Evolutionary conservation across 2,888 invertebrate genomes (phyloP), one percentile per base, ranked within the genome.

Genomic region (Polyploca ridens): DNA sequence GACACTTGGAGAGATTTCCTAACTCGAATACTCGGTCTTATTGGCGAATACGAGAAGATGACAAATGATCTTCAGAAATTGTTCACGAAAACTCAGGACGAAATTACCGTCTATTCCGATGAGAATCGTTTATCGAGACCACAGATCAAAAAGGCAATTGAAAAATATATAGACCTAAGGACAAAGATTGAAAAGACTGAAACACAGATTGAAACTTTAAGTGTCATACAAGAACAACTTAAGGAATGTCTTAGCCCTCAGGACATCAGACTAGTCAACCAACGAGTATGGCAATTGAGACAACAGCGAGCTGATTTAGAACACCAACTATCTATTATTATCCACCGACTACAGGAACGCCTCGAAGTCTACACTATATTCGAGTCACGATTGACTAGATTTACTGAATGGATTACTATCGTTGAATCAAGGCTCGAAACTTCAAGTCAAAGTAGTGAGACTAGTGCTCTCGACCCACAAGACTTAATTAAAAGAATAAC

Each of bases 221-320:
- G 96, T 58, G 95, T 96, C 0, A 96, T 96, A 41, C 96, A 97
- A 76, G 97, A 98, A 84, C 96, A 98, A 86, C 91, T 98, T 4
- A 97, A 97, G 78, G 97, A 98, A 83, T 97, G 97, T 76, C 94
- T 98, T 6, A 97, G 97, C 84, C 97, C 98, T 0, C 95, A 96
- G 61, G 98, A 98, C 81, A 96, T 97, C 88, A 97, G 98, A 83
- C 94, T 96, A 14, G 95, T 98, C 62, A 96, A 96, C 74, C 98
- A 98, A 83, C 95, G 96, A 72, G 95, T 96, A 69, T 97, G 97
- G 96, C 94, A 97, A 68, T 87, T 98, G 63, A 95, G 96, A 87
- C 97, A 98, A 82, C 97, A 97, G 77, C 96, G 97, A 73, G 96
- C 96, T 0, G 98, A 98, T 75, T 87, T 98, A 3, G 97, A 97